These are phyloP conservation scores for Eilema depressum DNA, from an alignment of 2,888 invertebrate genomes.

Conservation along the genomic window DNA sequence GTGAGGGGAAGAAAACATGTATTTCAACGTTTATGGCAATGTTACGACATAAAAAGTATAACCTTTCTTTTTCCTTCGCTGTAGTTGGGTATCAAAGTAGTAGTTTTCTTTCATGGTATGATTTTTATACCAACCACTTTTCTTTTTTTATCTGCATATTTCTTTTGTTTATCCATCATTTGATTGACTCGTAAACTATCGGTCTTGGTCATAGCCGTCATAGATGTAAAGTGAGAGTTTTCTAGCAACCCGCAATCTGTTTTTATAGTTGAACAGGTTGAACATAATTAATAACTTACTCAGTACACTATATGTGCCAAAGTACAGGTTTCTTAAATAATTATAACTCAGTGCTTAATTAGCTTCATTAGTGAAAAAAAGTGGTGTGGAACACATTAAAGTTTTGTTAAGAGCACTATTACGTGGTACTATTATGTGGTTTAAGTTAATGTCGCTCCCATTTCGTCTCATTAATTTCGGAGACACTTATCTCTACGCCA, in stretches of 20 bases:
- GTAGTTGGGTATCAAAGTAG: no score
- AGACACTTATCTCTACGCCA: not conserved
- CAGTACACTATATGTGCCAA: not conserved
- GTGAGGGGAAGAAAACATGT: not conserved
- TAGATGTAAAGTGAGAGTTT: not conserved
- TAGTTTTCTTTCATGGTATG: no score
- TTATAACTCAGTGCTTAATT: not conserved
- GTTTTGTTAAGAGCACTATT: not conserved
- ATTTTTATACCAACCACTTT: no score
- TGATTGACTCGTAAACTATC: no score
- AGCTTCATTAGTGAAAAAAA: not conserved
- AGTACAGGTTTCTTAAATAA: not conserved
- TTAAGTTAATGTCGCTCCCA: not conserved
- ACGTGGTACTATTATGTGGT: not conserved
- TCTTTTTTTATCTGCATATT: no score
- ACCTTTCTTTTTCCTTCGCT: no score
- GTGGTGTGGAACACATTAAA: slow-evolving; percentile 7
- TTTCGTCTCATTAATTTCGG: not conserved
- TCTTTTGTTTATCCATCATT: no score
- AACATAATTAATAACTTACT: not conserved
- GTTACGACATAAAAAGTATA: no score
- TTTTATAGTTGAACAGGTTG: not conserved
- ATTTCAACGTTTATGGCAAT: no score
- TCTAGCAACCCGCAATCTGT: not conserved
- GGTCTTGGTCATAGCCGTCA: no score